phyloP scores from a whole-genome alignment of 2,113 vertebrate genomes.

The Hemibagrus wyckioides region DNA sequence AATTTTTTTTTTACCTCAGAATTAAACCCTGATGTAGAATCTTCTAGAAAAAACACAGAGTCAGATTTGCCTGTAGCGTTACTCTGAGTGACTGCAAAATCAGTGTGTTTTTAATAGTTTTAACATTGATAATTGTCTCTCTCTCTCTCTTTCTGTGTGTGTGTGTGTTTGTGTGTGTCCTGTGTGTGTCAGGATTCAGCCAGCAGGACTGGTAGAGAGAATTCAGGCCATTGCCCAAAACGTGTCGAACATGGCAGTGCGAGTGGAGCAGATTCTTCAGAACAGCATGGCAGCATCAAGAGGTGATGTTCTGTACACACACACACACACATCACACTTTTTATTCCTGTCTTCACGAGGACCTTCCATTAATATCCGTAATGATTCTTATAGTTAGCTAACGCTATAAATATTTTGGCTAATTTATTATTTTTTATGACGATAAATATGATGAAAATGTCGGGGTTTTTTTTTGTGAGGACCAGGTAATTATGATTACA shows the following conservation, averaged over 20 bases:
- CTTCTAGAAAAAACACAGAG: background rate
- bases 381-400: background rate
- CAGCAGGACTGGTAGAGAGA: constrained; percentile 84
- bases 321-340: background rate
- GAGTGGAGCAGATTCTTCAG: constrained; percentile 93
- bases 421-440: background rate
- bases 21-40: background rate
- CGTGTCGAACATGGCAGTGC: constrained; percentile 89
- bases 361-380: background rate
- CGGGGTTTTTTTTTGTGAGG: background rate
- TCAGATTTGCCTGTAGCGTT: background rate
- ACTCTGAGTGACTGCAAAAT: background rate
- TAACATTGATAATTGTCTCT: background rate
- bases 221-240: constrained; percentile 98
- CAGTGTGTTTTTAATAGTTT: background rate
- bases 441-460: background rate
- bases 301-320: constrained; percentile 67
- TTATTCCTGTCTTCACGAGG: background rate
- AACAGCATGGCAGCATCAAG: constrained; percentile 82
- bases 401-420: too few relatives aligned
- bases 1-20: background rate
- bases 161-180: constrained; percentile 35
- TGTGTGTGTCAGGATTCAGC: constrained; percentile 77
- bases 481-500: background rate
- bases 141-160: constrained; percentile 8